Base-by-base conservation (phyloP, 2,888 invertebrate species). In the Cordylochernes scorpioides region DNA sequence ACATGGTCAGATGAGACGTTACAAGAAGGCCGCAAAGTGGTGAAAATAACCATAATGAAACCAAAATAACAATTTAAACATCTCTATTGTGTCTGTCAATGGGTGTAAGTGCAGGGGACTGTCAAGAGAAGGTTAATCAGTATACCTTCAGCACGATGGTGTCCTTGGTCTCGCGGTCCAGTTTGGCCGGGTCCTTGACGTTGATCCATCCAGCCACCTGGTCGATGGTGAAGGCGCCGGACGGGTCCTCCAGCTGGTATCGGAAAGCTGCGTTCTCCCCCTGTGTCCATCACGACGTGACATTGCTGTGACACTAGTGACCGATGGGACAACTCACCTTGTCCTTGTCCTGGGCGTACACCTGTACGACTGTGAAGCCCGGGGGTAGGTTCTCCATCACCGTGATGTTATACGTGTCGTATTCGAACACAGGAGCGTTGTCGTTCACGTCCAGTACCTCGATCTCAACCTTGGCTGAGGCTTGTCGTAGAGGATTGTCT, bases 321-420 rank as follows among this genome's bases (percentile, higher is more conserved):
- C n/a, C n/a, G n/a, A n/a, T n/a, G n/a, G 13, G 12, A 13, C 7
- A 9, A 27, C 34, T 28, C 29, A 39, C 39, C 10, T 32, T 34
- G 30, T 44, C 44, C 22, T 39, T 35, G 28, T 44, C 44, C 6
- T 38, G 33, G 12, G 44, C 44, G 3, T 33, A 64, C 7, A 80
- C 68, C 46, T 64, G 64, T 15, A 67, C 49, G 4, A 67, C 66
- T 42, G 65, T 66, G 44, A 67, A 67, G 2, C 78, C 78, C 42
- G 73, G 75, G 1, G 80, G 80, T 16, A 80, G 57, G 50, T 82
- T 82, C 49, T 82, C 82, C 24, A 80, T 78, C 38, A 82, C 80
- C 41, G 78, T 80, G 39, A 82, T 78, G 44, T 80, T 80, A 48
- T 82, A 80, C 44, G 73, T 67, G 44, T 77, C 77, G 0, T 74